Evolutionary conservation across 2,888 invertebrate genomes (phyloP), one percentile per base, ranked within the genome.

Genomic region (Apotomis turbidana): DNA sequence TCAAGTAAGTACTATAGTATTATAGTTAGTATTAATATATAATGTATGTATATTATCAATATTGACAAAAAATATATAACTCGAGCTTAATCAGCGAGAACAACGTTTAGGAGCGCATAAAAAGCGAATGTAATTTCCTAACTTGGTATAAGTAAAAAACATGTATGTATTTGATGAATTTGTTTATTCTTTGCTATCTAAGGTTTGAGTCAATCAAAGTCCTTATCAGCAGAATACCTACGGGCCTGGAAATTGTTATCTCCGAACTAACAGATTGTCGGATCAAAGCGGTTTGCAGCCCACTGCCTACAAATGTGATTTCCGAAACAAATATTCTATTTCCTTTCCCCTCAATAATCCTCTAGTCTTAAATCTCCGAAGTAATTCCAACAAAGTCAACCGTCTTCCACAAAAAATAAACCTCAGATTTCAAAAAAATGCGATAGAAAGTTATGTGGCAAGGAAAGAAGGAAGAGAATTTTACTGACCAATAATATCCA

Each of bases 201-300:
- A 49, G 10, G 8, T 10, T 9, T 6, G 44, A 49, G 9, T 49
- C 49, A 49, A 49, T 9, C 9, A 49, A 49, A 49, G 51, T 13
- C 52, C 13, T 57, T 51, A 63, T 51, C 41, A 36, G 52, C 13
- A 54, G 55, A 38, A 15, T 15, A 27, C 13, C 6, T 62, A 58
- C 6, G 5, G 49, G 3, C 44, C 44, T 51, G 62, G 62, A 71
- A 62, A 71, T 13, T 61, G 57, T 68, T 68, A 68, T 57, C 51
- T 51, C 8, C 9, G 3, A 12, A 27, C 62, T 71, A 71, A 68
- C 62, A 44, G 62, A 62, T 71, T 68, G 51, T 68, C 15, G 58
- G 67, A 67, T 71, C 71, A 71, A 71, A 71, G 71, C 62, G 57
- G 62, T 71, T 68, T 57, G 61, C 62, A 68, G 62, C 13, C 68